Conservation (phyloP, 2,797 vertebrate species). For the Gymnopithys bicolor region DNA sequence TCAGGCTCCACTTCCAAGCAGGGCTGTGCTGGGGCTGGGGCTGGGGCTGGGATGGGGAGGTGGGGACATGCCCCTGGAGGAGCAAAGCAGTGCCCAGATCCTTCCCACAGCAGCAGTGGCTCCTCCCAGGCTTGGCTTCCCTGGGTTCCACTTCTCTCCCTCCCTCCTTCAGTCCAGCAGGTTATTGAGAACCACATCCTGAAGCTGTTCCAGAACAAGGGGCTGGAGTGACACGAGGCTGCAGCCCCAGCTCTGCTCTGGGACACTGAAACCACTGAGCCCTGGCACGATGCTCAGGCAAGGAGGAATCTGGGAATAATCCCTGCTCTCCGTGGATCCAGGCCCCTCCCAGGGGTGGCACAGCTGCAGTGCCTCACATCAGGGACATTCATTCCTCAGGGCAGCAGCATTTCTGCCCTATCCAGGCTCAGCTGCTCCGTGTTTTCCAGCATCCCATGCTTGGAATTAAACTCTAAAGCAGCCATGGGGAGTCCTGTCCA, state of each 20-base stretch:
- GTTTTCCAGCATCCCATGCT: neutral
- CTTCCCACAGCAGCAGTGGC: neutral
- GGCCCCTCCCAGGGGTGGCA: neutral
- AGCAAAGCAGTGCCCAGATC: neutral
- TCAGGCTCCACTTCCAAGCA: neutral
- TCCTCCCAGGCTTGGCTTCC: neutral
- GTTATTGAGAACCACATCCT: constrained; percentile 93
- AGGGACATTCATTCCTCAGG: accelerated
- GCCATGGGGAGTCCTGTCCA: accelerated
- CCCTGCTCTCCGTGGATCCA: accelerated
- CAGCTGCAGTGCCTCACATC: accelerated
- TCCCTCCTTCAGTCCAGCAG: constrained; percentile 85
- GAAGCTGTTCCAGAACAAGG: constrained; percentile 83
- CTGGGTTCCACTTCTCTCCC: neutral
- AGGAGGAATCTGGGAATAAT: neutral
- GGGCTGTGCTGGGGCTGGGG: neutral
- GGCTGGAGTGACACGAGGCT: neutral
- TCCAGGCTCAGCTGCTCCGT: accelerated
- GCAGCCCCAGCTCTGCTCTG: neutral
- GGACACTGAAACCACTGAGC: neutral
- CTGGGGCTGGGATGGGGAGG: neutral
- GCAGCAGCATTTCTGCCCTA: neutral
- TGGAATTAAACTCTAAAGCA: neutral
- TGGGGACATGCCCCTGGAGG: neutral
- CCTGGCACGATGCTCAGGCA: accelerated